A percentile compares a stretch with the other conserved stretches of the same genome.
phyloP scores from a whole-genome alignment of 2,797 vertebrate species.

The Momotus momota region DNA sequence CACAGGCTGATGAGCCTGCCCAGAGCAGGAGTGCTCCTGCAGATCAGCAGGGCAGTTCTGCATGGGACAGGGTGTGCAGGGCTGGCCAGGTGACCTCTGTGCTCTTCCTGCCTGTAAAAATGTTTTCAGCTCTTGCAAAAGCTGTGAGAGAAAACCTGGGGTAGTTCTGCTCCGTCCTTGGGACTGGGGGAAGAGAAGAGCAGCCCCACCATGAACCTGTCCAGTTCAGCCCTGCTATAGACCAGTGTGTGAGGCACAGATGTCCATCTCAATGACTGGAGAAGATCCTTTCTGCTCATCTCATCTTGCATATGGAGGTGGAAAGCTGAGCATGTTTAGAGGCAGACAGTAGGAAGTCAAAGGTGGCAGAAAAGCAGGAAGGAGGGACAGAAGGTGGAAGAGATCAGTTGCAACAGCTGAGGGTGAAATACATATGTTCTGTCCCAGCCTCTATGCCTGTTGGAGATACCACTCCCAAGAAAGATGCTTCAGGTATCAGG shows the following conservation, averaged over 20 bases:
- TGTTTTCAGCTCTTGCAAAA: not conserved
- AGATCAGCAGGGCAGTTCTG: not conserved
- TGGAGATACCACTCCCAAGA: not conserved
- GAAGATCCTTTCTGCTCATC: not conserved
- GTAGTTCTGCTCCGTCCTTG: not conserved
- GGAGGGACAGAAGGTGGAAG: not conserved
- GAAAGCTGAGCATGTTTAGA: not conserved
- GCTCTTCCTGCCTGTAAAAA: not conserved
- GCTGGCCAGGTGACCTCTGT: fast-evolving
- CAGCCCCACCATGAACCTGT: not conserved
- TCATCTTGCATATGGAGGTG: not conserved
- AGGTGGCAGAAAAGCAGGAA: not conserved
- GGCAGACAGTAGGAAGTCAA: not conserved
- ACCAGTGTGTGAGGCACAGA: not conserved
- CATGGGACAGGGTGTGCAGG: not conserved
- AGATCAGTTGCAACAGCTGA: not conserved
- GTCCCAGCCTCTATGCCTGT: not conserved
- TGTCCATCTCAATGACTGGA: not conserved
- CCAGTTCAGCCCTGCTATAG: not conserved
- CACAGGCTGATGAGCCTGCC: fast-evolving
- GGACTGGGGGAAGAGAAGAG: not conserved
- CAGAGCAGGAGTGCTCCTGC: not conserved
- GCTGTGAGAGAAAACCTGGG: not conserved
- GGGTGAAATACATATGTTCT: not conserved
- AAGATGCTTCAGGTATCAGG: not conserved